Percentiles rank a stretch among this genome's conserved stretches.
phyloP scores from a whole-genome alignment of 2,888 invertebrate species.

The Drosophila phalerata region DNA sequence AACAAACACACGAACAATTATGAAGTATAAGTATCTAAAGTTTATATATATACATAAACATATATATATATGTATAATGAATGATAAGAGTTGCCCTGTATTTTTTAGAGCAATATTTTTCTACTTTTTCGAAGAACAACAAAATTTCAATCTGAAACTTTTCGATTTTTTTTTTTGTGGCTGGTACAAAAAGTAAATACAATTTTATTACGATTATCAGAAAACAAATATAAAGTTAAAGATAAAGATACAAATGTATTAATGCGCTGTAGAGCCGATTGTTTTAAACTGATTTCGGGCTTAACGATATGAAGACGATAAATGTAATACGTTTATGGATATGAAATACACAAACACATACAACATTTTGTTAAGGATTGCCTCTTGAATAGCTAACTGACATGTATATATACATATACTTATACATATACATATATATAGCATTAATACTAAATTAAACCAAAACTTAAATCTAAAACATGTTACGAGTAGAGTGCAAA shows the following conservation, averaged over 20 bases:
- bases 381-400: conserved; percentile 27
- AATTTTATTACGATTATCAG: not conserved
- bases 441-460: conserved; percentile 32
- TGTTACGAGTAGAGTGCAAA: conserved; percentile 61
- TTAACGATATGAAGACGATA: conserved; percentile 13
- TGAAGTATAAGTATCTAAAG: conserved; percentile 34
- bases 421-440: conserved; percentile 26
- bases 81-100: conserved; percentile 66
- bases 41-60: conserved; percentile 29
- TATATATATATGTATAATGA: conserved; percentile 10
- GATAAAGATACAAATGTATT: conserved; percentile 9
- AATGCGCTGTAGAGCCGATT: conserved; percentile 26
- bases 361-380: conserved; percentile 31
- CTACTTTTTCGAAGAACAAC: conserved; percentile 70
- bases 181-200: conserved; percentile 28
- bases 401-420: conserved; percentile 33
- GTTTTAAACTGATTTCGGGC: conserved; percentile 56
- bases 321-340: conserved; percentile 7
- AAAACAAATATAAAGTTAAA: conserved; percentile 4
- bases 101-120: conserved; percentile 78
- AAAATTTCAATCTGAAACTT: conserved; percentile 15
- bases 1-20: conserved; percentile 42
- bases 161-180: conserved; percentile 40
- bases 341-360: conserved; percentile 7
- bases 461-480: conserved; percentile 44